phyloP scores from a whole-genome alignment of 2,888 invertebrate genomes.

The Galerucella calmariensis region DNA sequence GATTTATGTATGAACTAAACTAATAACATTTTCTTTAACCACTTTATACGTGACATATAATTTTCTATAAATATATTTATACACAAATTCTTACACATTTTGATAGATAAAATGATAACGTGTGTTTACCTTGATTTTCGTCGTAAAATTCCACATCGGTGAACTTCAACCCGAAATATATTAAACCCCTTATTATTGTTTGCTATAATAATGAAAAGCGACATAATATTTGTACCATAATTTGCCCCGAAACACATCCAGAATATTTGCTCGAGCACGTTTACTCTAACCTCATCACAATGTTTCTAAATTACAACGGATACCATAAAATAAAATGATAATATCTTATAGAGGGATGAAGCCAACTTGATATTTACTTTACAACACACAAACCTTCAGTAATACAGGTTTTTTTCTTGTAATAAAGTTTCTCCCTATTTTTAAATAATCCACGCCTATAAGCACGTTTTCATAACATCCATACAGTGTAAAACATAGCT shows the following conservation, averaged over 20 bases:
- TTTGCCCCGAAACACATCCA: slow-evolving; percentile 3
- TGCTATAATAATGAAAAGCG: slow-evolving; percentile 11
- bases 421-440: too few species aligned
- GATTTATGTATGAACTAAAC: too few species aligned
- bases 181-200: slow-evolving; percentile 16
- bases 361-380: neutral
- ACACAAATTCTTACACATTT: too few species aligned
- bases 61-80: too few species aligned
- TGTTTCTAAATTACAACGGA: neutral
- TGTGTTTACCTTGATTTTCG: neutral
- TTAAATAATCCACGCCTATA: too few species aligned
- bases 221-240: slow-evolving; percentile 6
- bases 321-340: neutral
- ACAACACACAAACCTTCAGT: too few species aligned
- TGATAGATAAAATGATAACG: neutral
- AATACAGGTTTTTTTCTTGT: too few species aligned
- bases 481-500: too few species aligned
- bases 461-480: too few species aligned
- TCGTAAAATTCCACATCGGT: slow-evolving; percentile 4
- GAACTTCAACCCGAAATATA: slow-evolving; percentile 10
- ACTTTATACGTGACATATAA: too few species aligned
- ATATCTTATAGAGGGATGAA: neutral
- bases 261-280: slow-evolving; percentile 16
- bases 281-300: neutral
- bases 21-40: too few species aligned